Evolutionary conservation across 2,888 invertebrate genomes (phyloP).

Genomic region (Napeogenes inachia): DNA sequence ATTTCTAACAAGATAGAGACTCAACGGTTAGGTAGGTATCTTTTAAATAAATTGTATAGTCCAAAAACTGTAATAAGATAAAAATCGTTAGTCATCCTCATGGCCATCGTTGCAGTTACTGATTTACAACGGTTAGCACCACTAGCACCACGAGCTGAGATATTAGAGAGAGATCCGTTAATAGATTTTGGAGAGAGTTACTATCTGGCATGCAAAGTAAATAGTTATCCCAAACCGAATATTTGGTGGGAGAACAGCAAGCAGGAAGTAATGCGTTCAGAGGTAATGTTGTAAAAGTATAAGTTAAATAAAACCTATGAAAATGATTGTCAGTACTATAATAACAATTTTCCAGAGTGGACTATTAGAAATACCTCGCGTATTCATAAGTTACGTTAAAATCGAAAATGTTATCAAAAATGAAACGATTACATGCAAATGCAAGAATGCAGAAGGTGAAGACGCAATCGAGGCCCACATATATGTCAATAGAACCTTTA

Average conservation of each 20-base stretch:
- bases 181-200: constrained; percentile 43
- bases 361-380: constrained; percentile 49
- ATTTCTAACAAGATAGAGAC: constrained; percentile 37
- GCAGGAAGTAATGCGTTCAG: constrained; percentile 32
- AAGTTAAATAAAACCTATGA: not conserved
- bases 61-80: not conserved
- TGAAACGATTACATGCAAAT: constrained; percentile 49
- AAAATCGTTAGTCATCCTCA: not conserved
- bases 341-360: constrained; percentile 39
- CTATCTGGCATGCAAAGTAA: constrained; percentile 51
- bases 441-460: constrained; percentile 42
- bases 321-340: not conserved
- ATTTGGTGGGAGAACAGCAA: constrained; percentile 50
- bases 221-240: constrained; percentile 47
- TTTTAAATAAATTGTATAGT: not conserved
- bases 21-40: constrained; percentile 39
- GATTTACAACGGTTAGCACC: constrained; percentile 7
- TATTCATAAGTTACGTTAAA: constrained; percentile 49
- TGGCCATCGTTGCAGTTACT: constrained; percentile 4
- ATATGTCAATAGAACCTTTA: constrained; percentile 49
- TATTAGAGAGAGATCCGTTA: constrained; percentile 39
- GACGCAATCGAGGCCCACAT: constrained; percentile 38
- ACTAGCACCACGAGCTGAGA: constrained; percentile 32
- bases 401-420: constrained; percentile 46
- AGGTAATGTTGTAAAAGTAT: constrained; percentile 31